A percentile compares a stretch with the other conserved stretches of the same genome.
Conservation (phyloP, 1,140 invertebrate genomes). For the Drosophila kanapiae region DNA sequence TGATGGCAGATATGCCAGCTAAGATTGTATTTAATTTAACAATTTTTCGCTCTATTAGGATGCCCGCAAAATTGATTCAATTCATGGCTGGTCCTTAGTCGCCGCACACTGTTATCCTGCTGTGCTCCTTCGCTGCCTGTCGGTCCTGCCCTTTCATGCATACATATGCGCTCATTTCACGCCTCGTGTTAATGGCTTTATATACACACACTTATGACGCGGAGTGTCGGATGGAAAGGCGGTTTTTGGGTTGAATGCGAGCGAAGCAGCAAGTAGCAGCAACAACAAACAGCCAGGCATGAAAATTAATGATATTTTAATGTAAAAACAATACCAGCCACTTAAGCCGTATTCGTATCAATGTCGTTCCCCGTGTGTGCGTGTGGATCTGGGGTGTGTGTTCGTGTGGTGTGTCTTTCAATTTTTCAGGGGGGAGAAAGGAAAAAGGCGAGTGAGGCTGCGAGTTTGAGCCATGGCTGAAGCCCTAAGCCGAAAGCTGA, state of each 20-base stretch:
- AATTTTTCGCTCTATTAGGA: slow-evolving; percentile 14
- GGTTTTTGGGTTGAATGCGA: too few species aligned
- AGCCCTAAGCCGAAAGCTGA: slow-evolving; percentile 46
- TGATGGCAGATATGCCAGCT: not conserved
- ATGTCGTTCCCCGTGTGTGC: slow-evolving; percentile 10
- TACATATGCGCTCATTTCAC: slow-evolving; percentile 41
- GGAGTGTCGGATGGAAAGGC: slow-evolving; percentile 11
- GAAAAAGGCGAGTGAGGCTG: slow-evolving; percentile 39
- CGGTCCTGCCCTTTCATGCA: slow-evolving; percentile 17
- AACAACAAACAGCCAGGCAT: slow-evolving; percentile 53
- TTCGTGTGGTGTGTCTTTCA: slow-evolving; percentile 51
- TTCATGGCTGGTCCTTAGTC: not conserved
- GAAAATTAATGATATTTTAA: slow-evolving; percentile 83
- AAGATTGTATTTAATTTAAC: not conserved
- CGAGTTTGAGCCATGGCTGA: slow-evolving; percentile 6
- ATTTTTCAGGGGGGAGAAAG: slow-evolving; percentile 53
- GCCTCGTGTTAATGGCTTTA: slow-evolving; percentile 64
- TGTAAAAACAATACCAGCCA: slow-evolving; percentile 82
- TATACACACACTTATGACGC: slow-evolving; percentile 36
- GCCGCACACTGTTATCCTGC: slow-evolving; percentile 1
- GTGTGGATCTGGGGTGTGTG: not conserved
- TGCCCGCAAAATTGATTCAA: slow-evolving; percentile 14
- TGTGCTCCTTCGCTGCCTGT: not conserved
- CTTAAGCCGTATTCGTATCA: slow-evolving; percentile 69
- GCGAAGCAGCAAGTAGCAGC: slow-evolving; percentile 4